Evolutionary conservation across 2,888 invertebrate genomes (phyloP).

Genomic region (Diarsia dahlii): DNA sequence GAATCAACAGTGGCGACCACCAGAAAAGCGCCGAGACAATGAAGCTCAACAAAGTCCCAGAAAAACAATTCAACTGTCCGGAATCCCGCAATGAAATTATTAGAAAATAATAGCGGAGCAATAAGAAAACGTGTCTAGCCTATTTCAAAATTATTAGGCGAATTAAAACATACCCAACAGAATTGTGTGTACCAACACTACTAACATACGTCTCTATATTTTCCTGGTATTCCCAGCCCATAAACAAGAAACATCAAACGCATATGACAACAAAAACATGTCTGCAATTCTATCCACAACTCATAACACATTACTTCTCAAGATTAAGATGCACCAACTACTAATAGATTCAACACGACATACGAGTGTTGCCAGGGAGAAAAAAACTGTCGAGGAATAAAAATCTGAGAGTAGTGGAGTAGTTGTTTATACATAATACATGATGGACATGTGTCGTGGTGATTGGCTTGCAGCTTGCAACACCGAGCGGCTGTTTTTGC

Average conservation of each 20-base stretch:
- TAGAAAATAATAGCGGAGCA: too few relatives aligned
- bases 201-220: not conserved
- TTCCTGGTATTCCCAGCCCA: constrained; percentile 41
- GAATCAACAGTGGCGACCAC: too few relatives aligned
- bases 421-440: constrained; percentile 74
- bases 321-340: constrained; percentile 61
- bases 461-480: constrained; percentile 73
- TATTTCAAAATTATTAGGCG: not conserved
- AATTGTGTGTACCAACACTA: not conserved
- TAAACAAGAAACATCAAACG: constrained; percentile 47
- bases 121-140: not conserved
- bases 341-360: constrained; percentile 60
- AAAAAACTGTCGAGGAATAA: constrained; percentile 58
- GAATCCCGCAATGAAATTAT: too few relatives aligned
- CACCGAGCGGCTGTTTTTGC: constrained; percentile 66
- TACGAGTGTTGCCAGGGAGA: constrained; percentile 32
- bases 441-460: constrained; percentile 77
- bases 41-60: too few relatives aligned
- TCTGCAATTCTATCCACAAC: constrained; percentile 38
- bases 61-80: too few relatives aligned
- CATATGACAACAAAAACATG: constrained; percentile 44
- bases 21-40: too few relatives aligned
- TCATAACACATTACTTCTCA: constrained; percentile 58
- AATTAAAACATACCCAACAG: not conserved
- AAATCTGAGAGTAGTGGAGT: constrained; percentile 52